Base-by-base conservation (phyloP, 2,113 vertebrate species). In the Abramis brama region DNA sequence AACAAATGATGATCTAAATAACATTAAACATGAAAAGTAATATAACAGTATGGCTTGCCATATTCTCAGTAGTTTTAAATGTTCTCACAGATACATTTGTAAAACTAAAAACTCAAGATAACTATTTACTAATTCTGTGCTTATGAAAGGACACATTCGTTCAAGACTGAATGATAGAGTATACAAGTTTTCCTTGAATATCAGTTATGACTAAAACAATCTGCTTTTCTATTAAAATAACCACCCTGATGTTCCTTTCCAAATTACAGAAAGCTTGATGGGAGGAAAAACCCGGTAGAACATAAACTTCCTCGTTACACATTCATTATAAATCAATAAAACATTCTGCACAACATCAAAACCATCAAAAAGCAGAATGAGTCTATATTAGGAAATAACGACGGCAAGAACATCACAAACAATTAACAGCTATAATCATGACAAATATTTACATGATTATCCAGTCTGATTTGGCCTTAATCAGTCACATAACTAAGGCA, bases 21-120 rank as follows among this genome's bases (percentile, higher is more conserved):
- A 75, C 60, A 27, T 27, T 47, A 8, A 17, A 33, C 25, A 30
- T 30, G 1, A 9, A 36, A 33, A 75, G 6, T 47, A 27, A 47
- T 17, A 47, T 39, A 39, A 43, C 12, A 79, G 30, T 13, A 33
- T n/a, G 11, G 12, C 12, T 62, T 25, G 36, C 3, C n/a, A 47
- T 81, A 47, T 47, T 30, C 59, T 64, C 79, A 81, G 79, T 66
- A 81, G 79, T 12, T 47, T 27, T 25, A 80, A 64, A 45, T n/a
- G 11, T 15, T 13, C 30, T 36, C 39, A 15, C 15, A 77, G 25
- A 78, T 23, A 19, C 19, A 39, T 36, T 33, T 52, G 10, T 33
- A 27, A 78, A 50, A 7, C 19, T 8, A 57, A 57, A 57, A 57
- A 21, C 2, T n/a, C 1, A 27, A 50, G 39, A 79, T n/a, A 79